Conservation (phyloP, 2,797 vertebrate genomes). For the Megaceryle alcyon region DNA sequence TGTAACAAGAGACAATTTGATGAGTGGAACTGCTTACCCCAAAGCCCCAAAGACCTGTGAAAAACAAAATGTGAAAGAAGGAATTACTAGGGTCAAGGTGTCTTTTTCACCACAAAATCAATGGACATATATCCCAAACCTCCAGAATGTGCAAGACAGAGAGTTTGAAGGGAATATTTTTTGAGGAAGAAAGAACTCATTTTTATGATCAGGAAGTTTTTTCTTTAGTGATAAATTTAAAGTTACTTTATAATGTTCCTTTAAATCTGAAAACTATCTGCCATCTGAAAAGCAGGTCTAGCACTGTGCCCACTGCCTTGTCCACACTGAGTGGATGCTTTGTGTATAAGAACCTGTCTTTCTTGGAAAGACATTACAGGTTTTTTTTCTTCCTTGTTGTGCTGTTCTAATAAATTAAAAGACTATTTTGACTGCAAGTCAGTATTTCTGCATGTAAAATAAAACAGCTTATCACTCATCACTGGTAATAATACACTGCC, state of each 20-base stretch:
- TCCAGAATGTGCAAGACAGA: neutral
- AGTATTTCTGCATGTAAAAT: conserved; percentile 51
- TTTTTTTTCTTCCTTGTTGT: neutral
- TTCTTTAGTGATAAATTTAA: neutral
- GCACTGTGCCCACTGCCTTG: neutral
- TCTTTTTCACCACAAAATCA: neutral
- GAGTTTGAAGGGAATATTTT: neutral
- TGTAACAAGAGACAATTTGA: neutral
- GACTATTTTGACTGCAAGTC: conserved; percentile 33
- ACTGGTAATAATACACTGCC: conserved; percentile 43
- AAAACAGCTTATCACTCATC: conserved; percentile 59
- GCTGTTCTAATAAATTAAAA: conserved; percentile 44
- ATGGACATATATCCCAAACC: neutral
- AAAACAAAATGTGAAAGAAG: neutral
- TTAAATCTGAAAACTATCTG: neutral
- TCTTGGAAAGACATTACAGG: conserved; percentile 2
- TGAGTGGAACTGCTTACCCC: neutral
- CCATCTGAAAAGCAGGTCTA: neutral
- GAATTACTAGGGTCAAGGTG: neutral
- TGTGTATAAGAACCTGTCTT: neutral
- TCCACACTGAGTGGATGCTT: neutral
- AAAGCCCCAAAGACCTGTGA: neutral
- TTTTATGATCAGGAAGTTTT: neutral
- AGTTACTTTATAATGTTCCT: neutral
- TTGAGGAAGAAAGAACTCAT: neutral